Evolutionary conservation across 2,797 vertebrate genomes (phyloP), one percentile per base, ranked within the genome.

Genomic region (Helostoma temminkii): DNA sequence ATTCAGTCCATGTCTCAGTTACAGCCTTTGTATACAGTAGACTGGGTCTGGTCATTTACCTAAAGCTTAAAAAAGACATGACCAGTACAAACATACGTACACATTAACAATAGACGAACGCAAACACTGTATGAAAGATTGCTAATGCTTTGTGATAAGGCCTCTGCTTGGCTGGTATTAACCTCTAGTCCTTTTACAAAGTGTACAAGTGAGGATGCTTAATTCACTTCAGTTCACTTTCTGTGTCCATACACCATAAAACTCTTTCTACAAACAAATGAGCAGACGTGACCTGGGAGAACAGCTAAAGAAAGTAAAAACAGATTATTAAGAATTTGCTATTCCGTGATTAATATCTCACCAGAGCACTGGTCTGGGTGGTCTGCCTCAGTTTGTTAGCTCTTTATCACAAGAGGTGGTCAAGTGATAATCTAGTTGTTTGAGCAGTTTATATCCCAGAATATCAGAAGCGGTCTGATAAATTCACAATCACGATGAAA

Each of bases 321-420:
- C 0, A 42, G 37, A 1, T 28, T 52, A 43, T 49, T 39, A 16
- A 14, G 10, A 46, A 55, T 62, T 14, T 45, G 34, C 66, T 39
- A 16, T 47, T 75, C 34, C 57, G 60, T 59, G 47, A 74, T 72
- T n/a, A 56, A 54, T 25, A 67, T 71, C n/a, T 65, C 41, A 60
- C 21, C 16, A 74, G 24, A 48, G 18, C 19, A 22, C 34, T 42
- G 18, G 41, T 60, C 56, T 11, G 37, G 48, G 43, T 59, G 58
- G 22, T 47, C 25, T 36, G 16, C 7, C 28, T 56, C 41, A 25
- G 14, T 48, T 56, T 78, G 18, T 49, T 45, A 47, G 46, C 32
- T 34, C 32, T 42, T 68, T 34, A 58, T 82, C 24, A 47, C 25
- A 18, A 26, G 48, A 66, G 53, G 58, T 24, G 2, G n/a, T 53